Percentiles rank a stretch among this genome's conserved stretches.
These are phyloP conservation scores for Gymnoscopelus microlampas DNA, from an alignment of 2,797 vertebrate genomes.

Conservation along the genomic window DNA sequence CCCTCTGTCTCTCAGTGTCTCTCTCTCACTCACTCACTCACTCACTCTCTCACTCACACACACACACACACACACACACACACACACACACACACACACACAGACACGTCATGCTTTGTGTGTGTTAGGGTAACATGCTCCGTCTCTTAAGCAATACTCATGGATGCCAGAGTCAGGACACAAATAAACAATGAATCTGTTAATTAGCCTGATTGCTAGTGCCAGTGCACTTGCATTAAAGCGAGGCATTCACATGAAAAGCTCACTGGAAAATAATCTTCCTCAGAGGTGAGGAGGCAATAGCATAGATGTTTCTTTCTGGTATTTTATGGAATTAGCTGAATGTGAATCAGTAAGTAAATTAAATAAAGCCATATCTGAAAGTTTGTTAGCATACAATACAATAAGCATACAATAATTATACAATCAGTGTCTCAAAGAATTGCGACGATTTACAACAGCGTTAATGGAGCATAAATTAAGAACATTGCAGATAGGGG, in stretches of 20 bases:
- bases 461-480: no score
- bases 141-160: conserved; percentile 67
- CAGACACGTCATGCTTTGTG: conserved; percentile 5
- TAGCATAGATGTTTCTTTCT: background rate
- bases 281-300: conserved; percentile 8
- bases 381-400: no score
- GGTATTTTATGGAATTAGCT: no score
- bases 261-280: conserved; percentile 30
- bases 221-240: conserved; percentile 43
- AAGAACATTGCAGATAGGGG: background rate
- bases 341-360: no score
- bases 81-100: background rate
- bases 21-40: background rate
- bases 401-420: no score
- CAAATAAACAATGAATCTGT: conserved; percentile 80
- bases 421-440: no score
- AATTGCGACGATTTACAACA: no score
- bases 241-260: conserved; percentile 44
- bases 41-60: conserved; percentile 1
- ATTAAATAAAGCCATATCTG: no score
- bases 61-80: background rate
- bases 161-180: conserved; percentile 69
- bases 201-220: conserved; percentile 70
- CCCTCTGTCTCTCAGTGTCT: no score
- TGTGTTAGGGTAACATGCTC: conserved; percentile 43